Evolutionary conservation across 2,113 vertebrate genomes (phyloP).

Genomic region (Papio anubis): DNA sequence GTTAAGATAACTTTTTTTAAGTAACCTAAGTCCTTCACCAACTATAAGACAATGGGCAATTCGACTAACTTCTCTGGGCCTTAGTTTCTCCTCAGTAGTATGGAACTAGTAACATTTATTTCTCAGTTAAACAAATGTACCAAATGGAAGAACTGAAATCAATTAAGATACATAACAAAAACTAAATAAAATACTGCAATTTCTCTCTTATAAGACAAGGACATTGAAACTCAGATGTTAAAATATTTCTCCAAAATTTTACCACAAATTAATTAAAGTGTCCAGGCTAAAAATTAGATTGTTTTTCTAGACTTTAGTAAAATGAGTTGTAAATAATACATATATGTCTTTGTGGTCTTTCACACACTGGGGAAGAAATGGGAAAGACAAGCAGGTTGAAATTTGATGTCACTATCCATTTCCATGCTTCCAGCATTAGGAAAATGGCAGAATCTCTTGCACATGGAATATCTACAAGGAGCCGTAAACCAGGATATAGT

Average conservation of each 20-base stretch:
- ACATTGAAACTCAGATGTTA: neutral
- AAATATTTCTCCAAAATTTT: neutral
- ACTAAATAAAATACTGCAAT: neutral
- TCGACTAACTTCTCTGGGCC: neutral
- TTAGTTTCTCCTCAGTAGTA: neutral
- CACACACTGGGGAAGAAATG: neutral
- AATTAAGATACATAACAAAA: neutral
- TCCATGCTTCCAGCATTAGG: neutral
- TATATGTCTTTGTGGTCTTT: neutral
- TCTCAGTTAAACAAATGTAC: neutral
- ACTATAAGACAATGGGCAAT: neutral
- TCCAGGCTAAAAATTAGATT: neutral
- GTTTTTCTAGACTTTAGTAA: neutral
- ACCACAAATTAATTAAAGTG: neutral
- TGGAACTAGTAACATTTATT: neutral
- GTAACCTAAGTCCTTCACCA: neutral
- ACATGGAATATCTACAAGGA: neutral
- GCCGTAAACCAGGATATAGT: neutral
- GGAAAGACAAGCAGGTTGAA: neutral
- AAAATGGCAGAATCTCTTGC: constrained; percentile 5
- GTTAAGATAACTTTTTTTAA: neutral
- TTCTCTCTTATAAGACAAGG: neutral
- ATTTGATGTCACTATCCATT: neutral
- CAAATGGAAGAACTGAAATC: constrained; percentile 33
- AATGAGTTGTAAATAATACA: neutral